Evolutionary conservation across 2,888 invertebrate genomes (phyloP).

Genomic region (Diachrysia chrysitis): DNA sequence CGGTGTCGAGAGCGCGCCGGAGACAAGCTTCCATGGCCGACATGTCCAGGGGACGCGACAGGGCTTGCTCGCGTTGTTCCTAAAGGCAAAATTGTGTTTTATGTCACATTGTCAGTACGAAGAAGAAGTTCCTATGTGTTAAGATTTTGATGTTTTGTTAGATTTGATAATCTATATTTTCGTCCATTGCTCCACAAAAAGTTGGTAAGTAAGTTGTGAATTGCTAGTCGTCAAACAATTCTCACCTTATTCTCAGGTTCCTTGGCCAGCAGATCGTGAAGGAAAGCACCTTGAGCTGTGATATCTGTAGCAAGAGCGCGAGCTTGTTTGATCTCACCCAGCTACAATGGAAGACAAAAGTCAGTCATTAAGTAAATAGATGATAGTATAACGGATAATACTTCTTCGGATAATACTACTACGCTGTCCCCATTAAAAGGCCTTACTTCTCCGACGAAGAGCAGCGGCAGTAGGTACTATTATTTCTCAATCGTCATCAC

Average conservation of each 20-base stretch:
- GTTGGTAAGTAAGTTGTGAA: no score
- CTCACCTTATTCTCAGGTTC: conserved; percentile 95
- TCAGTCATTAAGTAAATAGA: no score
- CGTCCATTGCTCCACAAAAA: no score
- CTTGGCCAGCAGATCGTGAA: conserved; percentile 97
- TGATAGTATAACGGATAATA: no score
- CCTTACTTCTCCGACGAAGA: no score
- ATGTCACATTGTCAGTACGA: neutral
- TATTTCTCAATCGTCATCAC: no score
- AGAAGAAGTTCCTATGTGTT: no score
- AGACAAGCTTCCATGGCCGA: conserved; percentile 94
- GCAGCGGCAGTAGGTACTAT: no score
- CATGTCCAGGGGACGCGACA: conserved; percentile 95
- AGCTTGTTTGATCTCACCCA: conserved; percentile 94
- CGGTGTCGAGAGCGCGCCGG: conserved; percentile 92
- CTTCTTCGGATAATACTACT: no score
- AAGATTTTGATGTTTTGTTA: no score
- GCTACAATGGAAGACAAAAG: conserved; percentile 78
- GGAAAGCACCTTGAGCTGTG: conserved; percentile 96
- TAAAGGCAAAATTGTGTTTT: conserved; percentile 29
- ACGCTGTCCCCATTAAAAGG: no score
- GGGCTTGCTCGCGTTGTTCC: conserved; percentile 93
- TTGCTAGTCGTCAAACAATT: conserved; percentile 8
- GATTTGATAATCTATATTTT: no score
- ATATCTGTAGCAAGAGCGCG: conserved; percentile 97